Base-by-base conservation (phyloP, 2,113 vertebrate species). In the Psammodynastes pulverulentus region DNA sequence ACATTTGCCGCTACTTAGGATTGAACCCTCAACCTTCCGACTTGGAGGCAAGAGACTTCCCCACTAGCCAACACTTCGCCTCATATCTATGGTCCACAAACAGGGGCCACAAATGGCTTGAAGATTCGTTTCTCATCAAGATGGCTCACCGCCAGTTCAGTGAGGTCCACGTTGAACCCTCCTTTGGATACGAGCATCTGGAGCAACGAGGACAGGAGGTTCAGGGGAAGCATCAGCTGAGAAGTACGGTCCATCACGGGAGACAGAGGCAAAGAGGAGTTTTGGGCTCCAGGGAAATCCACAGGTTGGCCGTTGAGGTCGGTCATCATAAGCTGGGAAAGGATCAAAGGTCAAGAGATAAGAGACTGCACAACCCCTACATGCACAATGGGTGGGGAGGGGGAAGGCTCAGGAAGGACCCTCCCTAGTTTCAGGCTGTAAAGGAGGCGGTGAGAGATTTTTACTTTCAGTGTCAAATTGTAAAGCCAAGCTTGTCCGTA, bases 141-240 rank as follows among this genome's bases (percentile, higher is more conserved):
- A 21, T 19, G 0, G 54, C 95, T 95, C 23, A 96, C 96, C 95
- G 86, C 90, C 29, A 93, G 91, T 0, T 86, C 19, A 23, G 94
- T 94, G 95, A 98, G 94, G 92, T 3, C 96, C 72, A 88, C 43
- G 86, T 94, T 53, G 15, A 98, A 93, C 67, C 34, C 93, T 23
- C 90, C 93, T 0, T 45, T 94, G 46, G 0, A 3, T 48, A 95
- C 93, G 58, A 86, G 34, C 0, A 91, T 87, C n/a, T 86, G 92
- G 88, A 98, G 95, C 87, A 97, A 39, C 0, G 91, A 3, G 0
- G 29, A 9, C 43, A 98, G 96, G 91, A 93, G 86, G 1, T 56
- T 89, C 5, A 29, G 93, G 2, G 97, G 90, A 34, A 98, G 93
- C 0, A 91, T 91, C 93, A 98, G 95, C 86, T 10, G 96, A 0